These are phyloP conservation scores for Crax fasciolata DNA, from an alignment of 2,797 vertebrate species.

Conservation along the genomic window DNA sequence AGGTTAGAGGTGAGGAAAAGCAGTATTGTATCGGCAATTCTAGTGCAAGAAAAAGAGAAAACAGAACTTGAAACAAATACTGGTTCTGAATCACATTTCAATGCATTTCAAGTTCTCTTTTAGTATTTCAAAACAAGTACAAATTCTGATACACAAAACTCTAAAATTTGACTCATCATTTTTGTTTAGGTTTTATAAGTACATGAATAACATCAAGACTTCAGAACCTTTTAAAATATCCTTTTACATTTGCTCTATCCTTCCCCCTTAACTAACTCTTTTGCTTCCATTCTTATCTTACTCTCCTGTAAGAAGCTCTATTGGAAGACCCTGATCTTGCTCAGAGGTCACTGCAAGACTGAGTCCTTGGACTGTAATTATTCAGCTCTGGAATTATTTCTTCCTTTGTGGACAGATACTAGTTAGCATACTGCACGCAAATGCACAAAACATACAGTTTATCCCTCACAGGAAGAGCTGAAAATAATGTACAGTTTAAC, in stretches of 20 bases:
- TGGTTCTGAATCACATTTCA: background rate
- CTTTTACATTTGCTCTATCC: background rate
- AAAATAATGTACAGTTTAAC: background rate
- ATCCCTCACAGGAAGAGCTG: background rate
- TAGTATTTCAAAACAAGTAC: background rate
- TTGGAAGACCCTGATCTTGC: background rate
- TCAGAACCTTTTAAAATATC: background rate
- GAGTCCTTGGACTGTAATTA: background rate
- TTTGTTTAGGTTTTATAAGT: background rate
- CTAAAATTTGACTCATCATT: background rate
- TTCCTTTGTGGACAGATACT: background rate
- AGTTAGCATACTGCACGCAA: background rate
- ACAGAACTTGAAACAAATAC: background rate
- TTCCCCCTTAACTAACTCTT: background rate
- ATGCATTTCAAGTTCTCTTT: background rate
- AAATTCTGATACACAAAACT: background rate
- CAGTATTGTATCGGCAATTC: fast-evolving
- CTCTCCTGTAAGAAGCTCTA: background rate
- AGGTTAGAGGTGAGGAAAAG: background rate
- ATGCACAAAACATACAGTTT: background rate
- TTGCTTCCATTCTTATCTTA: background rate
- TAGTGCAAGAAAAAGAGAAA: background rate
- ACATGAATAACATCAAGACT: background rate
- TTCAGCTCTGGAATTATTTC: background rate
- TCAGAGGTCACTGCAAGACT: background rate